Conservation (phyloP, 2,797 vertebrate genomes). For the Peromyscus eremicus region DNA sequence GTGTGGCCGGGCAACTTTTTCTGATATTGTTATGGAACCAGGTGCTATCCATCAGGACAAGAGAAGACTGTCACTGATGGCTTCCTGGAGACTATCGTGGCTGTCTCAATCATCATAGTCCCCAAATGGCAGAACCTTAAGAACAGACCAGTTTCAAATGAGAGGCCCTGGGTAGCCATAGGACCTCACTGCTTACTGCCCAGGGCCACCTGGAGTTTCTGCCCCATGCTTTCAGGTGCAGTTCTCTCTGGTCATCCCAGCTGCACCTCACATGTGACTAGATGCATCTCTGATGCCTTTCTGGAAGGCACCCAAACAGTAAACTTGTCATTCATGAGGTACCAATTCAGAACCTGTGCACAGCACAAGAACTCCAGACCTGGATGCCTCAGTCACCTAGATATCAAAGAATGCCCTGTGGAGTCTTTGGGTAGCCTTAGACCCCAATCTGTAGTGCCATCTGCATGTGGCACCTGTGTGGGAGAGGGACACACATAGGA, state of each 20-base stretch:
- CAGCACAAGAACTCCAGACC: neutral
- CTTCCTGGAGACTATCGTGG: neutral
- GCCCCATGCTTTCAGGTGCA: neutral
- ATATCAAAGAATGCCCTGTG: neutral
- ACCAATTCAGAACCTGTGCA: neutral
- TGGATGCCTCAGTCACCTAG: neutral
- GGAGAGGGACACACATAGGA: neutral
- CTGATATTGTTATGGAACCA: neutral
- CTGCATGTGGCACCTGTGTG: neutral
- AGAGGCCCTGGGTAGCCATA: neutral
- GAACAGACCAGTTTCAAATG: neutral
- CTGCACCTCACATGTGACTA: neutral
- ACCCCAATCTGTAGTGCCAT: neutral
- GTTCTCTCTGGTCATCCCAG: neutral
- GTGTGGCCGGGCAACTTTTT: neutral
- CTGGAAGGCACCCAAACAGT: neutral
- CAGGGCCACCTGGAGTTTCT: neutral
- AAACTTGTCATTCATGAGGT: neutral
- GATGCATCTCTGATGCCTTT: neutral
- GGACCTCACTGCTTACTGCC: neutral
- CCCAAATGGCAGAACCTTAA: neutral
- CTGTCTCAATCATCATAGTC: too few relatives aligned
- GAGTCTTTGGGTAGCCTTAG: neutral
- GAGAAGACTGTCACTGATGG: neutral
- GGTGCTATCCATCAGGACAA: neutral